A percentile compares a stretch with the other conserved stretches of the same genome.
These are phyloP conservation scores for Notechis scutatus DNA, from an alignment of 2,113 vertebrate species.

Conservation along the genomic window DNA sequence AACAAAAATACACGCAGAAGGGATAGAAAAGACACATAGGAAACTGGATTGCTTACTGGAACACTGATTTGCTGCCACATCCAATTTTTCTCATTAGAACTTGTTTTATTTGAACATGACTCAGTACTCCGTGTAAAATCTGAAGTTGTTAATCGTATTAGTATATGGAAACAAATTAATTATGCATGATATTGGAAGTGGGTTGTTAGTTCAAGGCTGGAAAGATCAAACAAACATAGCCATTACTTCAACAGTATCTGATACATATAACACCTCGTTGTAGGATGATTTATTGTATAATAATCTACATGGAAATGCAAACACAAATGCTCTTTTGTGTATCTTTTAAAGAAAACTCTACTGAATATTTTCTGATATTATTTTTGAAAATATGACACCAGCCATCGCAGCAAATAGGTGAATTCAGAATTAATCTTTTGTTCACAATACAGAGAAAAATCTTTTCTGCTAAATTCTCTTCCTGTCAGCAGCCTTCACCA, in stretches of 20 bases:
- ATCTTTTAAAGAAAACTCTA: conserved; percentile 32
- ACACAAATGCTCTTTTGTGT: conserved; percentile 12
- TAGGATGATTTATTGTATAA: conserved; percentile 52
- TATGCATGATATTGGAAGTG: conserved; percentile 78
- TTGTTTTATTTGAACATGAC: conserved; percentile 78
- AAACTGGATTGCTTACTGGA: conserved; percentile 70
- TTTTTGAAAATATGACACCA: neutral
- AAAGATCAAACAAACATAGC: conserved; percentile 73
- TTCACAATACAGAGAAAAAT: neutral
- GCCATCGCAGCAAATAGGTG: neutral
- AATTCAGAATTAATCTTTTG: neutral
- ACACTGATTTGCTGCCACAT: conserved; percentile 70
- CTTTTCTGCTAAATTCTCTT: neutral
- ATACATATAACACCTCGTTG: conserved; percentile 64
- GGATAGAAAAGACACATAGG: conserved; percentile 70
- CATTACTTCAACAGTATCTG: conserved; percentile 73
- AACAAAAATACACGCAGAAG: conserved; percentile 68
- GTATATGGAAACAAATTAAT: conserved; percentile 79
- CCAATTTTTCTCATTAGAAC: conserved; percentile 79
- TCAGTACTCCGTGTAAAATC: conserved; percentile 73
- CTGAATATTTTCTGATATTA: conserved; percentile 21
- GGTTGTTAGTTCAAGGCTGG: conserved; percentile 68
- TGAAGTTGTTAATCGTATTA: conserved; percentile 77
- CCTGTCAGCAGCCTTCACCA: neutral
- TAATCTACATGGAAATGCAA: conserved; percentile 51